Evolutionary conservation across 2,797 vertebrate genomes (phyloP).

Genomic region (Brachyalestes nurse): DNA sequence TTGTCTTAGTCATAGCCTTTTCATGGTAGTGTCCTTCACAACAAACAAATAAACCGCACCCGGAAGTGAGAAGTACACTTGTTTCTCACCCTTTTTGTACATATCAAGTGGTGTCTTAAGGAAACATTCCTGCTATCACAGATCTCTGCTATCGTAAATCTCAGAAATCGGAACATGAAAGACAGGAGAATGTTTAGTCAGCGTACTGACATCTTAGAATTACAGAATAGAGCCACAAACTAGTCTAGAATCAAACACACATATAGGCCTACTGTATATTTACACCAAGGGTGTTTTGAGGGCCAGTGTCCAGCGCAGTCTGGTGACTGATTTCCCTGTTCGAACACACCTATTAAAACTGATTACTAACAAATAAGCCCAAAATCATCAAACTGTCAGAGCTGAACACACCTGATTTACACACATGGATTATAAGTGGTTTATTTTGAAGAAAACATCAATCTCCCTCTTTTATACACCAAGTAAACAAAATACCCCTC

Average conservation of each 20-base stretch:
- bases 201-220: neutral
- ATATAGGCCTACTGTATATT: neutral
- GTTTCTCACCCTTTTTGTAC: neutral
- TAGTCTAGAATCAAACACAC: neutral
- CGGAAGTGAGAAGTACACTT: neutral
- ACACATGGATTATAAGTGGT: neutral
- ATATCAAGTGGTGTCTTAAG: neutral
- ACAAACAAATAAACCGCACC: neutral
- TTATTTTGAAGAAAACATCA: neutral
- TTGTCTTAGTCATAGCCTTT: neutral
- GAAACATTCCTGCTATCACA: slow-evolving; percentile 29
- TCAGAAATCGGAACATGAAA: neutral
- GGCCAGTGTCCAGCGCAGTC: no score
- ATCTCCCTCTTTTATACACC: neutral
- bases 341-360: no score
- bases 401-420: neutral
- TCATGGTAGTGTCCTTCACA: neutral
- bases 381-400: no score
- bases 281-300: no score
- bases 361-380: no score
- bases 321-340: no score
- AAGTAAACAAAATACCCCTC: neutral
- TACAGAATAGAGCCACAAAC: neutral
- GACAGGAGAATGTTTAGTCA: neutral
- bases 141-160: neutral